Evolutionary conservation across 2,113 vertebrate genomes (phyloP), one percentile per base, ranked within the genome.

Genomic region (Dolichallabes microphthalmus): DNA sequence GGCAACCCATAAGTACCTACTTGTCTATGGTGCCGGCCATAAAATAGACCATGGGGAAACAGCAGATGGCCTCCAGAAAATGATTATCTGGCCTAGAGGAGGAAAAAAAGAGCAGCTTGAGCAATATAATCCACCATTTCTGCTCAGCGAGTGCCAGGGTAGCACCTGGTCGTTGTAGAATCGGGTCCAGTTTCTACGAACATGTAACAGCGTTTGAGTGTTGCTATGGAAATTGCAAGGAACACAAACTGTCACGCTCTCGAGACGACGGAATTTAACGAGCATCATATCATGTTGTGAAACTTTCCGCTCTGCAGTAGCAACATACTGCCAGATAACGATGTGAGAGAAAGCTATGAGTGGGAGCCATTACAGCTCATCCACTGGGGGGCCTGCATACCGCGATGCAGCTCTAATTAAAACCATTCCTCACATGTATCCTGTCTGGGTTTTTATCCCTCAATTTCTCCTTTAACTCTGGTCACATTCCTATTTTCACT

Each of bases 31-130:
- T 96, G 91, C 97, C 98, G 87, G 96, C 96, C 97, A 98, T 98
- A 94, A 98, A 99, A 95, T 98, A 98, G 91, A 99, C 98, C 97
- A 99, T 98, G 87, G 98, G 97, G 92, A 99, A 99, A 94, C 97
- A 98, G 95, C 97, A 99, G 93, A 99, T 99, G 91, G 97, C 98
- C 95, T 99, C 98, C 93, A 99, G 95, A 95, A 99, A 99, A 94
- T 98, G 97, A 93, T 97, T 96, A 95, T 98, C 97, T 93, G 98
- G 98, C 94, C 98, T 99, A 92, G 82, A 93, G 92, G 63, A 39
- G 82, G n/a, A 30, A 82, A 85, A 85, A 80, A 69, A 68, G 66
- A 87, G 60, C 55, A 79, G 60, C 71, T 71, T 68, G 69, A 84
- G 17, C 10, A 69, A 57, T 39, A 27, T 35, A 80, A 75, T 57